Base-by-base conservation (phyloP, 2,797 vertebrate genomes). In the Parotocinclus haroldoi region DNA sequence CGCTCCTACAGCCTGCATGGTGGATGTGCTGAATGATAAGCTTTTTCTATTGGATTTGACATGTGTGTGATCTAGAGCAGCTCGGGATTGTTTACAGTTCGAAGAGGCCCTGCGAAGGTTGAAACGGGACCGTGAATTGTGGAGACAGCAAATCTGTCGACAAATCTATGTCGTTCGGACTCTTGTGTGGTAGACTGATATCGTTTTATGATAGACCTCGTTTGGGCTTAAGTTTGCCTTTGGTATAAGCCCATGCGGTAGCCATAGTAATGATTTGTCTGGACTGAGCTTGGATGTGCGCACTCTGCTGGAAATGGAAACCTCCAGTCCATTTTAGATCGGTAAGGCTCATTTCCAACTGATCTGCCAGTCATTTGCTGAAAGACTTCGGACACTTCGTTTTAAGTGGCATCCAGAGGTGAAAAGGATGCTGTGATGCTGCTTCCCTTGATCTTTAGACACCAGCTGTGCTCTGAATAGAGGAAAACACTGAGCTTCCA, bases 61-160 rank as follows among this genome's bases (percentile, higher is more conserved):
- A 50, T 70, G 66, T 64, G 66, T 50, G 52, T 11, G 37, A 50
- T 53, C 8, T 52, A 61, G 44, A 55, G 58, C 38, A 59, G 44
- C 51, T 56, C 53, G 71, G 66, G 66, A 54, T 69, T 19, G 65
- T 56, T 74, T 57, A 57, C 60, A 66, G 0, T 51, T 53, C 36
- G 51, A 40, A 40, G 57, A 74, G 75, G 74, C 76, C 79, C 50
- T 52, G 52, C 80, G 81, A 77, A 73, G 73, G 78, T 78, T 75
- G 81, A 81, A 75, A 62, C 40, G 14, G 9, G 60, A 63, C 19
- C 38, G 10, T 42, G 8, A 52, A 11, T 9, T 42, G 40, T 42
- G 2, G 40, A 42, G 8, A n/a, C n/a, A n/a, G n/a, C n/a, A n/a
- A n/a, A 42, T 42, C 7, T 42, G 10, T 9, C 10, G 40, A 4